A percentile compares a stretch with the other conserved stretches of the same genome.
Conservation (phyloP, 2,888 invertebrate species). For the Troides helena region DNA sequence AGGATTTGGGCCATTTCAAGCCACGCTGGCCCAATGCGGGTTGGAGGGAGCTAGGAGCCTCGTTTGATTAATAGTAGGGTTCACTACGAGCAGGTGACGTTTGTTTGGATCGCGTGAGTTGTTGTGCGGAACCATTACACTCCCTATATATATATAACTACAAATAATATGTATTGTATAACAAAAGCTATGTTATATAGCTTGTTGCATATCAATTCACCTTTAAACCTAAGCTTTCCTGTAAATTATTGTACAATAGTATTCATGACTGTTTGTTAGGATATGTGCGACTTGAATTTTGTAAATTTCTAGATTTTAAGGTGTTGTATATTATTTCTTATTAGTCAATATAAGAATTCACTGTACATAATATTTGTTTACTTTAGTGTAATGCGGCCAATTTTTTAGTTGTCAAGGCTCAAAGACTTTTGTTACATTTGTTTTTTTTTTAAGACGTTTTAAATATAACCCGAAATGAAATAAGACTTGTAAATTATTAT, state of each 20-base stretch:
- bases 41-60: no score
- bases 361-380: slow-evolving; percentile 60
- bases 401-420: slow-evolving; percentile 46
- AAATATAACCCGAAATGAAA: slow-evolving; percentile 29
- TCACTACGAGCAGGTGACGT: no score
- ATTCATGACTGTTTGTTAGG: slow-evolving; percentile 70
- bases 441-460: slow-evolving; percentile 31
- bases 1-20: no score
- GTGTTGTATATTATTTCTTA: slow-evolving; percentile 64
- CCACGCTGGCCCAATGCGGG: no score
- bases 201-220: slow-evolving; percentile 78
- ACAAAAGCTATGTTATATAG: slow-evolving; percentile 50
- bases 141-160: no score
- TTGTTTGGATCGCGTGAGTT: no score
- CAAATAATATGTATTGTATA: neutral
- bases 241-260: slow-evolving; percentile 78
- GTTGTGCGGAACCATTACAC: no score
- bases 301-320: slow-evolving; percentile 56
- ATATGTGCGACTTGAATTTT: slow-evolving; percentile 51
- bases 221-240: slow-evolving; percentile 60
- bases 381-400: slow-evolving; percentile 34
- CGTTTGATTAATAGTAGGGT: no score
- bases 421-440: slow-evolving; percentile 41
- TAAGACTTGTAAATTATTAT: slow-evolving; percentile 33
- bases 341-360: slow-evolving; percentile 66